These are phyloP conservation scores for Lysandra bellargus DNA, from an alignment of 2,888 invertebrate species.

Conservation along the genomic window DNA sequence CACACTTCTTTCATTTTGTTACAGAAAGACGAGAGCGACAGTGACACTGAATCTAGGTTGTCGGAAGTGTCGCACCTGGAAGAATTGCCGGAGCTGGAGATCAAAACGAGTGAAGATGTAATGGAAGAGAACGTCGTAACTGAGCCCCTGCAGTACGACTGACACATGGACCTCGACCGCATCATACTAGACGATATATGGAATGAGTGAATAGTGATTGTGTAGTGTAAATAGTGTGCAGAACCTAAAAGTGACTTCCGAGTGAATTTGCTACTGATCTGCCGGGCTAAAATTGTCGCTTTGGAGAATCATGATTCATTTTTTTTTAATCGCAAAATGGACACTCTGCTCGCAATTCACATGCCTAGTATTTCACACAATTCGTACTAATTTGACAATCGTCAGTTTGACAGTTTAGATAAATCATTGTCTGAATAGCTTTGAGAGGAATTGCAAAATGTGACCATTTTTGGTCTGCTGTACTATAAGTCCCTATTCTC, in stretches of 20 bases:
- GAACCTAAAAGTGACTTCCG: background rate
- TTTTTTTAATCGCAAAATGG: too few species aligned
- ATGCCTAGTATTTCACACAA: too few species aligned
- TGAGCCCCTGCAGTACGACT: slow-evolving; percentile 40
- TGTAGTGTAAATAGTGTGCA: slow-evolving; percentile 27
- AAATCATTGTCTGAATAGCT: too few species aligned
- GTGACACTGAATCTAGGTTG: slow-evolving; percentile 46
- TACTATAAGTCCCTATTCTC: too few species aligned
- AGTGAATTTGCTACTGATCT: background rate
- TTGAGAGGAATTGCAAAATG: too few species aligned
- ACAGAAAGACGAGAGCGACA: slow-evolving; percentile 52
- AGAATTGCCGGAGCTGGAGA: slow-evolving; percentile 36
- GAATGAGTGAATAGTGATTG: slow-evolving; percentile 30
- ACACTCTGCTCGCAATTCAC: too few species aligned
- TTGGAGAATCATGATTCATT: too few species aligned
- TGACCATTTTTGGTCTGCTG: too few species aligned
- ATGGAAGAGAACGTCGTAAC: slow-evolving; percentile 31
- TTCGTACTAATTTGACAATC: too few species aligned
- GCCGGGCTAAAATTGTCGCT: too few species aligned
- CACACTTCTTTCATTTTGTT: slow-evolving; percentile 33
- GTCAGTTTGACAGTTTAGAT: too few species aligned
- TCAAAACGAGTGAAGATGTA: slow-evolving; percentile 34
- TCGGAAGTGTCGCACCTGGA: slow-evolving; percentile 43
- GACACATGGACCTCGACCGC: slow-evolving; percentile 44
- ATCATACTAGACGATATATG: slow-evolving; percentile 38